Base-by-base conservation (phyloP, 30 jellyfish, hydroid and myxozoan genomes). In the Turritopsis rubra region DNA sequence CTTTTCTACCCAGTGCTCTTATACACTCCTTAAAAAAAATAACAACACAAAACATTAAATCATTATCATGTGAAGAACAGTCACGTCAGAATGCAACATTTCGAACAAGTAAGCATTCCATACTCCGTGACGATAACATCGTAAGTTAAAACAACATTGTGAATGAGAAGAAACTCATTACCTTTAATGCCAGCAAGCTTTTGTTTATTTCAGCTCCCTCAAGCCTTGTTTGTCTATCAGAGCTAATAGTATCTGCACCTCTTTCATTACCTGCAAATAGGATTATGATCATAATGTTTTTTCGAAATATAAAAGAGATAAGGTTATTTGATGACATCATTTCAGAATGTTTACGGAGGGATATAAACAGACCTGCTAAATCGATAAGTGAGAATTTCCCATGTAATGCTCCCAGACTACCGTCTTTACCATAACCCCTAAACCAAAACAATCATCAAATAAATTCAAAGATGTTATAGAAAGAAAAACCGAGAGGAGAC, bases 121-220 rank as follows among this genome's bases (percentile, higher is more conserved):
- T n/a, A n/a, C n/a, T n/a, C n/a, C n/a, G n/a, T n/a, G n/a, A n/a
- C n/a, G n/a, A n/a, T n/a, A n/a, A n/a, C n/a, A n/a, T n/a, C n/a
- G n/a, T n/a, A n/a, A n/a, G n/a, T n/a, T n/a, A n/a, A 41, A 41
- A 41, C 9, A 41, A 41, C 60, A 41, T 41, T 5, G 13, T 3
- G 13, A 41, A 5, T 3, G 60, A 41, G 13, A 13, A 3, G 60
- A 41, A 41, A 41, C 5, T 13, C 13, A 41, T 41, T 54, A 86
- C 95, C 80, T 81, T 93, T 23, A 93, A 75, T 17, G 99, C 99
- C 18, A 93, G 97, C 29, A 93, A 83, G 65, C 99, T 93, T 54
- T 93, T 93, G 85, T 93, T 93, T 83, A 93, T 93, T 71, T 93
- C 99, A 4, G 99, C 96, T 28, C 99, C 99, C 76, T 93, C 99